Evolutionary conservation across 2,797 vertebrate species (phyloP), one percentile per base, ranked within the genome.

Genomic region (Rhyacichthys aspro): DNA sequence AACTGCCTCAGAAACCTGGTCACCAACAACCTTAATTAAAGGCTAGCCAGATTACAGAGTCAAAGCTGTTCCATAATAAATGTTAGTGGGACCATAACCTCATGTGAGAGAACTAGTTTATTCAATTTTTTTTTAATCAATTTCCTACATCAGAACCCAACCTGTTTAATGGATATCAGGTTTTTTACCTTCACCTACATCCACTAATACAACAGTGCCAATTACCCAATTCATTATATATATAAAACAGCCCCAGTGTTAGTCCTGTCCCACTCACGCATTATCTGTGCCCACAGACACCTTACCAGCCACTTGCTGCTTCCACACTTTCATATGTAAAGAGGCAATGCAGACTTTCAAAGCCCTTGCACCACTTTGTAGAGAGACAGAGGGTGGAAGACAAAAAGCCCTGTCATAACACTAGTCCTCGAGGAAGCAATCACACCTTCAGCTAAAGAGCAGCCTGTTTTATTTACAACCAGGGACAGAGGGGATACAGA

Each of bases 311-410:
- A 66, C 80, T 65, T 73, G 69, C 78, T 76, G 61, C 70, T 64
- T 59, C 73, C 70, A 49, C 75, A 70, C 83, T 79, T 89, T 85
- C 73, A 84, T 83, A 88, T 85, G 85, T 65, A 85, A 87, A 84
- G 58, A 67, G 46, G 74, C 74, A 43, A 45, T 4, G 58, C 55
- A 54, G 70, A 58, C 57, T 77, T 80, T 83, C 70, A 81, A 79
- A 67, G 74, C 75, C 36, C 66, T 73, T 77, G 66, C 74, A 70
- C 74, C 56, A 39, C 79, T 78, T 74, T 81, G 75, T 42, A 60
- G 76, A 53, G 55, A 70, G 63, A 76, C 66, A 66, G 59, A 63
- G 63, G 70, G 56, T 17, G 18, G 53, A 47, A 53, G 64, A 79
- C 64, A 84, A 81, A 84, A 78, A 84, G 64, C 67, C 74, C 59